Conservation (phyloP, 2,113 vertebrate genomes). For the Nanorana parkeri region DNA sequence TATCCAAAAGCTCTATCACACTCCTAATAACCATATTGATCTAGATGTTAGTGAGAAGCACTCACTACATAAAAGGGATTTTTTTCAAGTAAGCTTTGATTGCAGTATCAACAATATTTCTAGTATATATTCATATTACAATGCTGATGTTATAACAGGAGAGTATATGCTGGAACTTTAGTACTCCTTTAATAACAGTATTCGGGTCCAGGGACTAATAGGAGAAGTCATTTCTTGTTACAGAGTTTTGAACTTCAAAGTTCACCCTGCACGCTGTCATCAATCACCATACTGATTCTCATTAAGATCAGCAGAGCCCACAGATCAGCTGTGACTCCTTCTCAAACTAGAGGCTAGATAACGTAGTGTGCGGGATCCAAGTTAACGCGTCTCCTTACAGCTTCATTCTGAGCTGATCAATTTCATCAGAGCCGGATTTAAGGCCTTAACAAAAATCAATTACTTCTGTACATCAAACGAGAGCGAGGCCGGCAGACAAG, state of each 20-base stretch:
- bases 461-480: slow-evolving; percentile 42
- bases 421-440: slow-evolving; percentile 42
- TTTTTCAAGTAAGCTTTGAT: too few species aligned
- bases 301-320: slow-evolving; percentile 52
- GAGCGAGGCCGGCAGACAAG: not conserved
- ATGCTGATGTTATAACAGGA: too few species aligned
- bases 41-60: too few species aligned
- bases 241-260: slow-evolving; percentile 53
- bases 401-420: slow-evolving; percentile 46
- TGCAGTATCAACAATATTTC: too few species aligned
- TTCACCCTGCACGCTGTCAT: slow-evolving; percentile 37
- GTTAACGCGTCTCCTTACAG: slow-evolving; percentile 31
- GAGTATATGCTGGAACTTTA: too few species aligned
- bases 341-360: slow-evolving; percentile 48
- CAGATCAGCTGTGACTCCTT: slow-evolving; percentile 50
- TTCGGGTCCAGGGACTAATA: slow-evolving; percentile 35
- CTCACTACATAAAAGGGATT: too few species aligned
- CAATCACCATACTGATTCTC: slow-evolving; percentile 55
- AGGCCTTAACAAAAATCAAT: slow-evolving; percentile 42
- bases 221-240: slow-evolving; percentile 56
- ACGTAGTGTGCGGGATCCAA: slow-evolving; percentile 42
- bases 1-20: too few species aligned
- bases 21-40: too few species aligned
- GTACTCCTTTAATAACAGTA: slow-evolving; percentile 40
- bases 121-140: too few species aligned